A percentile compares a stretch with the other conserved stretches of the same genome.
phyloP scores from a whole-genome alignment of 2,888 invertebrate genomes.

The Nymphalis polychloros region DNA sequence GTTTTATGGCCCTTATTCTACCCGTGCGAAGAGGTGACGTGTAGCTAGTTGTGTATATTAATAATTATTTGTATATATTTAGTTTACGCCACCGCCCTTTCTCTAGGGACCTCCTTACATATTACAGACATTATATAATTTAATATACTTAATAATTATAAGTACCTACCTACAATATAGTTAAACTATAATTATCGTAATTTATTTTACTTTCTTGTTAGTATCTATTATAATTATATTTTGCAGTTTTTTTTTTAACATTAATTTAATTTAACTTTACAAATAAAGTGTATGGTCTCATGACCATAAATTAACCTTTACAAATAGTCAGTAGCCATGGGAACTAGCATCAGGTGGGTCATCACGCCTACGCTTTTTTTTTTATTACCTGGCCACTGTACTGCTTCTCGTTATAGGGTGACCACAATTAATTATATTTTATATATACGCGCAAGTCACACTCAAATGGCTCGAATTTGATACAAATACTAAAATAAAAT shows the following conservation, averaged over 20 bases:
- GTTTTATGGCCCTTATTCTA: no score
- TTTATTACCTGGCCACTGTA: constrained; percentile 47
- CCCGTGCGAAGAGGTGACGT: no score
- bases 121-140: no score
- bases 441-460: no score
- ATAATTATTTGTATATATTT: no score
- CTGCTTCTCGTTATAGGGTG: constrained; percentile 28
- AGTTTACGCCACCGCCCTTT: no score
- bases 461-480: no score
- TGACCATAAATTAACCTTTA: constrained; percentile 55
- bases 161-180: no score
- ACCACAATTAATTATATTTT: constrained; percentile 12
- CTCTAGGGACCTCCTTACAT: no score
- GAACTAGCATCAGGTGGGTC: constrained; percentile 57
- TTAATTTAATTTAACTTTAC: not conserved
- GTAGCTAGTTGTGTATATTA: no score
- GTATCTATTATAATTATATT: constrained; percentile 15
- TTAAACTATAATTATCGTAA: not conserved
- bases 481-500: no score
- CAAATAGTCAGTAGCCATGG: constrained; percentile 44
- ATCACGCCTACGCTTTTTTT: constrained; percentile 67
- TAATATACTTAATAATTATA: no score
- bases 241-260: not conserved
- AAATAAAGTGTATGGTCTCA: constrained; percentile 1
- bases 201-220: not conserved